Evolutionary conservation across 1,140 invertebrate species (phyloP).

Genomic region (Leucophenga varia): DNA sequence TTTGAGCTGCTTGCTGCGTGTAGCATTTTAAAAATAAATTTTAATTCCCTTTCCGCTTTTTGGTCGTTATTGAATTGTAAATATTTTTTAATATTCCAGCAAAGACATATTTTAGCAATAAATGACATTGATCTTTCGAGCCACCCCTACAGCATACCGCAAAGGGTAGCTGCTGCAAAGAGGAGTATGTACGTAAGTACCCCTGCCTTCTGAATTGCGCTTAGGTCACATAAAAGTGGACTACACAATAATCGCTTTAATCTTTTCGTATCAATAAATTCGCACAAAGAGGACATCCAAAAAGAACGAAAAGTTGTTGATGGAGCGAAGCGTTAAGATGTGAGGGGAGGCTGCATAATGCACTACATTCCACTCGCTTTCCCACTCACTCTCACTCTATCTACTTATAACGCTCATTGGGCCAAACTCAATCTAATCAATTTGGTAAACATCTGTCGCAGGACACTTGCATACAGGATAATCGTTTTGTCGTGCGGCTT

Average conservation of each 20-base stretch:
- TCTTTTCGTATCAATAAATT: conserved; percentile 39
- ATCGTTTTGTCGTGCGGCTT: conserved; percentile 29
- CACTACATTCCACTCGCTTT: background rate
- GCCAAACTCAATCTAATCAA: conserved; percentile 35
- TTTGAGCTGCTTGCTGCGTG: too few species aligned
- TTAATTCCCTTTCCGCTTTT: too few species aligned
- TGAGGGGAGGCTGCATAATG: background rate
- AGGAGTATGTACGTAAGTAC: too few species aligned
- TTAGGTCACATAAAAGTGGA: background rate
- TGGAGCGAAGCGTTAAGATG: too few species aligned
- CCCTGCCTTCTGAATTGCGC: background rate
- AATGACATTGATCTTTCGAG: too few species aligned
- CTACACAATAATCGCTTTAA: conserved; percentile 30
- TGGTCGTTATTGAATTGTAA: too few species aligned
- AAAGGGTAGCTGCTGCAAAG: too few species aligned
- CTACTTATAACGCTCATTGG: conserved; percentile 15
- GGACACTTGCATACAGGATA: conserved; percentile 28
- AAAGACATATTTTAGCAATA: too few species aligned
- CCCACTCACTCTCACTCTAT: conserved; percentile 21
- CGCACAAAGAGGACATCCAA: conserved; percentile 12
- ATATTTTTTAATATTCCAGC: too few species aligned
- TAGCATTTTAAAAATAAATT: too few species aligned
- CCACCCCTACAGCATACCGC: too few species aligned
- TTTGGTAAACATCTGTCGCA: conserved; percentile 51
- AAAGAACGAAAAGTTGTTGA: conserved; percentile 10